Conservation (phyloP, 2,888 invertebrate genomes). For the Lepidochrysops patricia region DNA sequence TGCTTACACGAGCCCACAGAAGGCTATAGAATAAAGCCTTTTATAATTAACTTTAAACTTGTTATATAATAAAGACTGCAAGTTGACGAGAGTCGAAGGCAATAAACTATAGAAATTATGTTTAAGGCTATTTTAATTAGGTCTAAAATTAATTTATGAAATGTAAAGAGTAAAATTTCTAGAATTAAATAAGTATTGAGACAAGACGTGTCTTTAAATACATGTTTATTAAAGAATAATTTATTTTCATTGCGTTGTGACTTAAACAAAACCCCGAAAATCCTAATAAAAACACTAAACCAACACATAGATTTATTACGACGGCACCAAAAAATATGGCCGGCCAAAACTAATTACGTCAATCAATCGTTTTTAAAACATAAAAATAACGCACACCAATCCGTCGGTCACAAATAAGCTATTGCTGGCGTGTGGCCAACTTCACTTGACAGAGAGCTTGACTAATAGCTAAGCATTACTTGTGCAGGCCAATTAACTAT, state of each 20-base stretch:
- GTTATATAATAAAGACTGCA: not conserved
- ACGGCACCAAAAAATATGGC: conserved; percentile 4
- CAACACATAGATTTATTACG: not conserved
- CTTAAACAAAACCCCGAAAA: not conserved
- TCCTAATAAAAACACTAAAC: not conserved
- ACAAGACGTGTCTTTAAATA: too few relatives aligned
- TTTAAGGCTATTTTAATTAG: too few relatives aligned
- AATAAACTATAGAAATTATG: too few relatives aligned
- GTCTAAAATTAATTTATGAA: too few relatives aligned
- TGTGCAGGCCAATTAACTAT: conserved; percentile 5
- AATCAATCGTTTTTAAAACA: conserved; percentile 26
- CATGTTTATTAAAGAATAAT: too few relatives aligned
- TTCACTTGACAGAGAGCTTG: conserved; percentile 8
- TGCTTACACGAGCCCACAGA: not conserved
- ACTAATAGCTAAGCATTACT: conserved; percentile 12
- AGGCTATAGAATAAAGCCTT: not conserved
- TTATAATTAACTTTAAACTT: not conserved
- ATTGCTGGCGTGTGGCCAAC: conserved; percentile 33
- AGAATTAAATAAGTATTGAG: too few relatives aligned
- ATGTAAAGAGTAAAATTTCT: too few relatives aligned
- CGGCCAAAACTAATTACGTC: conserved; percentile 26
- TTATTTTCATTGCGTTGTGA: not conserved
- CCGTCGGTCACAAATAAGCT: conserved; percentile 28
- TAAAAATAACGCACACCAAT: conserved; percentile 23
- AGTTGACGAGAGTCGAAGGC: too few relatives aligned